Percentiles rank a stretch among this genome's conserved stretches.
Conservation (phyloP, 2,113 vertebrate species). For the Psettodes erumei region DNA sequence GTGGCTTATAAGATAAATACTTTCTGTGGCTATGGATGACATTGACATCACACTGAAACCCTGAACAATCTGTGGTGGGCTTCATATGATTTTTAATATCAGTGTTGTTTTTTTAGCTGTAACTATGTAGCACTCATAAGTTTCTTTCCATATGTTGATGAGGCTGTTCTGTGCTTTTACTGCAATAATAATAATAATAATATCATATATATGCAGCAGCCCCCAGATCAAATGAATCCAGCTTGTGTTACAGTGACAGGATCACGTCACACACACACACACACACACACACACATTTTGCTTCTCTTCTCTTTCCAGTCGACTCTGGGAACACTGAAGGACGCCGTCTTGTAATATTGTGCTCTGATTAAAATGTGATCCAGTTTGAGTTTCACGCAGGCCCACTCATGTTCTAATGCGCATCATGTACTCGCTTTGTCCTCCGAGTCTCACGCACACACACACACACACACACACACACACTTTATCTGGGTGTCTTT, state of each 20-base stretch:
- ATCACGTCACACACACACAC: background rate
- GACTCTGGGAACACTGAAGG: slow-evolving; percentile 3
- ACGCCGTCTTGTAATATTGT: slow-evolving; percentile 13
- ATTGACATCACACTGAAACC: too few species aligned
- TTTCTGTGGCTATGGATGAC: too few species aligned
- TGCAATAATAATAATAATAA: too few species aligned
- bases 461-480: background rate
- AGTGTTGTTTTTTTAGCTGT: background rate
- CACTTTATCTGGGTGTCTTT: slow-evolving; percentile 35
- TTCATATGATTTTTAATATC: background rate
- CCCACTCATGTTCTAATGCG: slow-evolving; percentile 29
- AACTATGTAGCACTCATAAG: background rate
- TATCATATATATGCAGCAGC: background rate
- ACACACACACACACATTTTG: background rate
- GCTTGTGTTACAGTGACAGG: background rate
- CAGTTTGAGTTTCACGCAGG: slow-evolving; percentile 26
- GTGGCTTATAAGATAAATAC: background rate
- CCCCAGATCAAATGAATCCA: background rate
- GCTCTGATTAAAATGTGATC: slow-evolving; percentile 11
- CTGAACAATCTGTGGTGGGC: too few species aligned
- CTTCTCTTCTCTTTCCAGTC: background rate
- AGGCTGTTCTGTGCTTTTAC: too few species aligned
- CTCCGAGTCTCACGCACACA: background rate
- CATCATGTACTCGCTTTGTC: slow-evolving; percentile 4
- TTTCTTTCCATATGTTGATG: too few species aligned